Conservation (phyloP, 2,888 invertebrate species). For the Nomada flava region DNA sequence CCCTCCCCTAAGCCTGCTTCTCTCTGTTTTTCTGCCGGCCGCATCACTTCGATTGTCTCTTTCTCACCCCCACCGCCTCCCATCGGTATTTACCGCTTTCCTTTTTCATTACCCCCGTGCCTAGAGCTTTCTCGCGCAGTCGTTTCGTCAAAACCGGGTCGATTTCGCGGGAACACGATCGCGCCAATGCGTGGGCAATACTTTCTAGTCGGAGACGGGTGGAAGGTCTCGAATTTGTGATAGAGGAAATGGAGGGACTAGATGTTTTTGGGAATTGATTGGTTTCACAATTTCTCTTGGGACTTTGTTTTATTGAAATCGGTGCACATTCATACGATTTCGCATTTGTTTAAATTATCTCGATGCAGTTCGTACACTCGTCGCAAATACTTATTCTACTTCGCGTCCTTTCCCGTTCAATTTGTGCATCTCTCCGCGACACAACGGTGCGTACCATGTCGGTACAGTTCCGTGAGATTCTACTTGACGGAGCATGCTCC, state of each 20-base stretch:
- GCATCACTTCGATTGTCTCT: slow-evolving; percentile 41
- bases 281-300: background rate
- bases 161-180: slow-evolving; percentile 60
- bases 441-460: background rate
- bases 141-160: slow-evolving; percentile 55
- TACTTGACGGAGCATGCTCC: slow-evolving; percentile 17
- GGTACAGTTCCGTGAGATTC: slow-evolving; percentile 1
- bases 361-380: too few relatives aligned
- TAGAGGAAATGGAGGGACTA: background rate
- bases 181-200: background rate
- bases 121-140: slow-evolving; percentile 39
- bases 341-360: too few relatives aligned
- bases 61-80: slow-evolving; percentile 45
- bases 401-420: too few relatives aligned
- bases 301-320: too few relatives aligned
- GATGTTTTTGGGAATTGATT: background rate
- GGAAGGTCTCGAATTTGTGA: slow-evolving; percentile 10
- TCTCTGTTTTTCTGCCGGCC: slow-evolving; percentile 34
- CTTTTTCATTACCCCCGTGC: slow-evolving; percentile 60
- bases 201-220: background rate
- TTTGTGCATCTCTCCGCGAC: too few relatives aligned
- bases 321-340: too few relatives aligned
- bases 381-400: too few relatives aligned
- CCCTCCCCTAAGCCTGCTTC: slow-evolving; percentile 30
- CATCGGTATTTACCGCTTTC: slow-evolving; percentile 60